Evolutionary conservation across 2,113 vertebrate species (phyloP).

Genomic region (Cynopterus brachyotis): DNA sequence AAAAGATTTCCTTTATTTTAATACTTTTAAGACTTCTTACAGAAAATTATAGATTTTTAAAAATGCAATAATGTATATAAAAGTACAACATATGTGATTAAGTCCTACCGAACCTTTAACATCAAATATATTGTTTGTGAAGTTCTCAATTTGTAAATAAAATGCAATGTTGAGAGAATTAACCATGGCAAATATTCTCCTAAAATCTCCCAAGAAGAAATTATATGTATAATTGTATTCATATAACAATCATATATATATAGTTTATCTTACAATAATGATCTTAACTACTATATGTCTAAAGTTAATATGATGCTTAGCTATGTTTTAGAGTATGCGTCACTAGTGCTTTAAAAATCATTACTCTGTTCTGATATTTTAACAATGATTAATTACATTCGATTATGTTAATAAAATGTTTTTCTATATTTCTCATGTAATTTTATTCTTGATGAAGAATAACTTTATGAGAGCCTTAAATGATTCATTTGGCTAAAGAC

Average conservation of each 20-base stretch:
- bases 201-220: background rate
- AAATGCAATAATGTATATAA: background rate
- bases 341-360: slow-evolving; percentile 37
- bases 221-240: background rate
- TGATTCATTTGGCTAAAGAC: slow-evolving; percentile 20
- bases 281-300: background rate
- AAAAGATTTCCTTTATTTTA: slow-evolving; percentile 13
- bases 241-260: background rate
- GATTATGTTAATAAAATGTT: background rate
- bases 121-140: background rate
- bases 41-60: background rate
- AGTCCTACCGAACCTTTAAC: background rate
- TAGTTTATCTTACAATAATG: background rate
- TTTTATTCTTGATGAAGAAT: slow-evolving; percentile 19
- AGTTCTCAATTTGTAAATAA: slow-evolving; percentile 16
- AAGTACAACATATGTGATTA: background rate
- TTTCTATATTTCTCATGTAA: background rate
- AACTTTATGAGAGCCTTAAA: background rate
- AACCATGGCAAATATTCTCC: slow-evolving; percentile 4
- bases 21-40: background rate
- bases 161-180: slow-evolving; percentile 20
- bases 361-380: slow-evolving; percentile 43
- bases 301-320: background rate
- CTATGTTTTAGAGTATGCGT: background rate
- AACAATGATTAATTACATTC: slow-evolving; percentile 45